Percentiles rank a stretch among this genome's conserved stretches.
Evolutionary conservation across 2,888 invertebrate species (phyloP).

Genomic region (Harpalus rufipes): DNA sequence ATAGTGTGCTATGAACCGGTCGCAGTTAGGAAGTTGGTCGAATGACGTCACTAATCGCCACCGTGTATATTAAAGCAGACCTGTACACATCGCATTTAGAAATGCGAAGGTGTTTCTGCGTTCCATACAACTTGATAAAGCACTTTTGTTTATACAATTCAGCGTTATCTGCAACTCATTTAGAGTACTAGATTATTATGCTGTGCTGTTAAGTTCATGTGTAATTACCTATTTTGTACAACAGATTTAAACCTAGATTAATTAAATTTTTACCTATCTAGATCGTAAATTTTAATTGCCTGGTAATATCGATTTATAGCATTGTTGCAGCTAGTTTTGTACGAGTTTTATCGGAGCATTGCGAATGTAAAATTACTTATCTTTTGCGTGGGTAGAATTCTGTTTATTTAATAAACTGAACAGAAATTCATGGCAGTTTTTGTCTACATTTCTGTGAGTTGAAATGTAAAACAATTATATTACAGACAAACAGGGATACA

Average conservation of each 20-base stretch:
- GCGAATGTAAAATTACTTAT: constrained; percentile 25
- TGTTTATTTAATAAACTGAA: constrained; percentile 51
- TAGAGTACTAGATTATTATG: constrained; percentile 33
- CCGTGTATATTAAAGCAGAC: constrained; percentile 34
- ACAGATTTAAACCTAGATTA: constrained; percentile 14
- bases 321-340: constrained; percentile 26
- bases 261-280: constrained; percentile 31
- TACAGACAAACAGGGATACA: constrained; percentile 52
- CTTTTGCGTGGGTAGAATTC: constrained; percentile 37
- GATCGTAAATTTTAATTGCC: constrained; percentile 27
- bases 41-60: constrained; percentile 61
- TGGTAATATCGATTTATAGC: constrained; percentile 24
- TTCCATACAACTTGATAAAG: constrained; percentile 20
- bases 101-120: constrained; percentile 41
- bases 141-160: constrained; percentile 61
- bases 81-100: constrained; percentile 36
- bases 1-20: constrained; percentile 56
- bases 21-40: constrained; percentile 45
- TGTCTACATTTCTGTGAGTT: constrained; percentile 34
- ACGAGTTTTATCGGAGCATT: constrained; percentile 38
- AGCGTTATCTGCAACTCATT: constrained; percentile 42
- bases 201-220: background rate
- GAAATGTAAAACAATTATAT: constrained; percentile 50
- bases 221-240: constrained; percentile 36
- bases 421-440: constrained; percentile 26